phyloP scores from a whole-genome alignment of 2,888 invertebrate species.

The Pandemis heparana region DNA sequence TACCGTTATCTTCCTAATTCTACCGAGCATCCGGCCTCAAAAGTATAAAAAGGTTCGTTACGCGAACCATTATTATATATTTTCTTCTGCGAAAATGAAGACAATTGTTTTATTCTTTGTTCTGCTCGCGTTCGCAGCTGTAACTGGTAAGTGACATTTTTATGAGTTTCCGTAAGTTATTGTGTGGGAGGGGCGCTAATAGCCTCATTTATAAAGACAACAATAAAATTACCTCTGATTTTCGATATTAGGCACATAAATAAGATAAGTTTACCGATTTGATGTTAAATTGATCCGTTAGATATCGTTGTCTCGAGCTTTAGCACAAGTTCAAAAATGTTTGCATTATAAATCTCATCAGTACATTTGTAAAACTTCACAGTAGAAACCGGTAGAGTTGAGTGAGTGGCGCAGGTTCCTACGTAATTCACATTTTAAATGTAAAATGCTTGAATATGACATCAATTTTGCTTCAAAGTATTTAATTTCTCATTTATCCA shows the following conservation, averaged over 20 bases:
- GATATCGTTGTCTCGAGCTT: too few species aligned
- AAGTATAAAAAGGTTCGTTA: conserved; percentile 36
- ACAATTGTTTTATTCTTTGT: conserved; percentile 40
- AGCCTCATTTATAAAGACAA: conserved; percentile 33
- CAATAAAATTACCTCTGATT: conserved; percentile 10
- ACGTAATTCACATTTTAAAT: too few species aligned
- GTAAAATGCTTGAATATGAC: too few species aligned
- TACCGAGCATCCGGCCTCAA: conserved; percentile 29
- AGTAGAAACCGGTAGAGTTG: too few species aligned
- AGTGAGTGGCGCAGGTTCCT: too few species aligned
- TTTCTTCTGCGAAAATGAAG: conserved; percentile 37
- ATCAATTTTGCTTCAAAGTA: too few species aligned
- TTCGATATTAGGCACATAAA: background rate
- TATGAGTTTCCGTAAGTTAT: conserved; percentile 33
- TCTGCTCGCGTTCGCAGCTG: conserved; percentile 29
- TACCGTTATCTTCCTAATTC: conserved; percentile 34
- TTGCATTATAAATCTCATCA: too few species aligned
- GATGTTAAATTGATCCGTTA: too few species aligned
- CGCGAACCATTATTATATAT: conserved; percentile 13
- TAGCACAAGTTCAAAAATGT: too few species aligned
- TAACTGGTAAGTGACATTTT: conserved; percentile 40
- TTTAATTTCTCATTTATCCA: too few species aligned
- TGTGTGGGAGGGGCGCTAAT: conserved; percentile 25
- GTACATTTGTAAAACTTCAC: too few species aligned
- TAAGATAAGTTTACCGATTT: background rate